Evolutionary conservation across 2,888 invertebrate genomes (phyloP).

Genomic region (Rhorus exstirpatorius): DNA sequence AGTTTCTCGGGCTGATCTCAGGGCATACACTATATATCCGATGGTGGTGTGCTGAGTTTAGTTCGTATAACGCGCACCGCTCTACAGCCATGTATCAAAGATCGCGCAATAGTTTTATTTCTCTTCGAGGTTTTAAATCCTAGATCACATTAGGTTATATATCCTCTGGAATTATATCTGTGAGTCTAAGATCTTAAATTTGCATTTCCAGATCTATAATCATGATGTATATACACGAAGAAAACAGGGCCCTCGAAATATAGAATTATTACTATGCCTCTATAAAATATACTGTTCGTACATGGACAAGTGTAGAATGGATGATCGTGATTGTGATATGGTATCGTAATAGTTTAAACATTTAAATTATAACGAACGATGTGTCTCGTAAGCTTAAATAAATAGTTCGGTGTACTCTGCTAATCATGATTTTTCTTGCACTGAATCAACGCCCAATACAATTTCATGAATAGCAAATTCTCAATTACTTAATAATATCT

Average conservation of each 20-base stretch:
- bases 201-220: background rate
- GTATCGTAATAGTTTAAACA: background rate
- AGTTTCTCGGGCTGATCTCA: slow-evolving; percentile 58
- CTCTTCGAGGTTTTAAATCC: background rate
- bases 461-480: background rate
- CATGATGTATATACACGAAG: too few species aligned
- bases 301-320: too few species aligned
- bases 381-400: background rate
- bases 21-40: slow-evolving; percentile 1
- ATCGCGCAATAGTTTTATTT: background rate
- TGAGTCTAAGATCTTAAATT: background rate
- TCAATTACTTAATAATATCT: background rate
- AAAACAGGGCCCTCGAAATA: too few species aligned
- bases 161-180: background rate
- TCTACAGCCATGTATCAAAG: background rate
- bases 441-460: background rate
- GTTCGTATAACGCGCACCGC: slow-evolving; percentile 5
- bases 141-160: background rate
- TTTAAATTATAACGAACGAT: background rate
- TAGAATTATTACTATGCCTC: too few species aligned
- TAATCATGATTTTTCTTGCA: background rate
- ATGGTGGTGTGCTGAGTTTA: background rate
- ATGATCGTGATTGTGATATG: background rate
- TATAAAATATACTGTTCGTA: too few species aligned
- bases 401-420: background rate